Conservation (phyloP, 2,888 invertebrate species). For the Amblyjoppa proteus region DNA sequence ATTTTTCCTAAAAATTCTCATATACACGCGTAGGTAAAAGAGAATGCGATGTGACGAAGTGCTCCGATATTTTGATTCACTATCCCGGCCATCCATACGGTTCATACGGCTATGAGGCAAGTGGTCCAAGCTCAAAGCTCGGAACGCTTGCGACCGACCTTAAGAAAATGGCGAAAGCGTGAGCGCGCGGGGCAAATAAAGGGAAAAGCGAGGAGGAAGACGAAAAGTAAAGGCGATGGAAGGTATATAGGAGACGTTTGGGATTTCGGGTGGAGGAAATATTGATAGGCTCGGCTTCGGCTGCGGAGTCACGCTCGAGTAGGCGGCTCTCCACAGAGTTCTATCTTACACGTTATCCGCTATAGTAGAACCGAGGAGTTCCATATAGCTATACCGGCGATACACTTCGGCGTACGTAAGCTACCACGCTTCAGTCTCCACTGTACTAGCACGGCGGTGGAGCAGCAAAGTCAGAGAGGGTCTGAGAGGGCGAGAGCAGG, state of each 20-base stretch:
- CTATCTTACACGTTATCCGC: constrained; percentile 72
- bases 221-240: constrained; percentile 54
- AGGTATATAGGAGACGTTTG: constrained; percentile 69
- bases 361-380: constrained; percentile 17
- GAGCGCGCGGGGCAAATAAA: constrained; percentile 36
- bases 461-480: constrained; percentile 37
- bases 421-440: constrained; percentile 59
- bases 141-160: constrained; percentile 19
- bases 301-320: constrained; percentile 85
- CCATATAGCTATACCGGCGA: constrained; percentile 11
- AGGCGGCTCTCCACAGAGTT: constrained; percentile 81
- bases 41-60: background rate
- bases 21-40: background rate
- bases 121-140: constrained; percentile 8
- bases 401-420: constrained; percentile 37
- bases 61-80: background rate
- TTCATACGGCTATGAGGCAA: background rate
- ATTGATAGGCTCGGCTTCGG: constrained; percentile 84
- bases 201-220: constrained; percentile 27
- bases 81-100: constrained; percentile 16
- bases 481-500: constrained; percentile 37
- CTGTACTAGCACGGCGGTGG: constrained; percentile 44
- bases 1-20: background rate
- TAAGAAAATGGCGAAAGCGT: constrained; percentile 57
- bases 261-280: constrained; percentile 82